These are phyloP conservation scores for Acleris sparsana DNA, from an alignment of 2,888 invertebrate species.

Conservation along the genomic window DNA sequence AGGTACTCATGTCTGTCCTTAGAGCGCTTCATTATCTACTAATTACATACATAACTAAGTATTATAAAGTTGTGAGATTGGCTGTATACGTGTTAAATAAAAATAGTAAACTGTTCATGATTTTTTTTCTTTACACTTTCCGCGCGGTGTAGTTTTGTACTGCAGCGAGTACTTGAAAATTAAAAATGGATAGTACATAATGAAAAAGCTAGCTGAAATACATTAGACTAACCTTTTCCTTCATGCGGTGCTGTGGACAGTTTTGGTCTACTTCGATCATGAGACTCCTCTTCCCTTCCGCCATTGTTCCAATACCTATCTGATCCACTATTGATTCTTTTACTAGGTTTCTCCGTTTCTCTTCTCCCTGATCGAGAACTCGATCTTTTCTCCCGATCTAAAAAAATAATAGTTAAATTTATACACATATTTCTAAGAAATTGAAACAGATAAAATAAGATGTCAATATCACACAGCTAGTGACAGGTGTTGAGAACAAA, in stretches of 20 bases:
- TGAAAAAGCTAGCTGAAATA: background rate
- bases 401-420: slow-evolving; percentile 19
- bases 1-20: too few species aligned
- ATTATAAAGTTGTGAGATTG: too few species aligned
- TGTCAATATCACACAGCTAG: too few species aligned
- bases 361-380: slow-evolving; percentile 71
- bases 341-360: slow-evolving; percentile 69
- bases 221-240: slow-evolving; percentile 59
- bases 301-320: slow-evolving; percentile 73
- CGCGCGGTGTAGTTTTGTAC: too few species aligned
- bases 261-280: slow-evolving; percentile 69
- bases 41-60: too few species aligned
- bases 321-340: slow-evolving; percentile 67
- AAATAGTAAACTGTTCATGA: too few species aligned
- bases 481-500: too few species aligned
- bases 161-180: too few species aligned
- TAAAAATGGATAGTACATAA: background rate
- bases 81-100: too few species aligned
- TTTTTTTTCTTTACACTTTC: too few species aligned
- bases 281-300: slow-evolving; percentile 64
- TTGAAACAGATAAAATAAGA: too few species aligned
- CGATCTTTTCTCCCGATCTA: slow-evolving; percentile 75
- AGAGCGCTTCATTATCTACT: too few species aligned
- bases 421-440: background rate
- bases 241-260: slow-evolving; percentile 62